Evolutionary conservation across 2,888 invertebrate genomes (phyloP).

Genomic region (Petrophora chlorosata): DNA sequence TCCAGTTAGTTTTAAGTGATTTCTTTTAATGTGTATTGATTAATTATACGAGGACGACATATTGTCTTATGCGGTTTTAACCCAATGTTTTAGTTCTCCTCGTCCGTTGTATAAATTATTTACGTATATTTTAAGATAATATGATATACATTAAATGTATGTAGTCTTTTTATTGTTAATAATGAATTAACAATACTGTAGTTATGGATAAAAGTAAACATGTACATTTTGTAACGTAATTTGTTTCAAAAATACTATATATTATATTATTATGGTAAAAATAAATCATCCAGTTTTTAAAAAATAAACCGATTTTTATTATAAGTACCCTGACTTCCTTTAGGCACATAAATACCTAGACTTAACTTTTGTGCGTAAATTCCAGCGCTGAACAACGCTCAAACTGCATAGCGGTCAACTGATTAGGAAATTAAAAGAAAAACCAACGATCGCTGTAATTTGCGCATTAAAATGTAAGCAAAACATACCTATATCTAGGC

Average conservation of each 20-base stretch:
- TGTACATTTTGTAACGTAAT: conserved; percentile 91
- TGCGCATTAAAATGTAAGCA: background rate
- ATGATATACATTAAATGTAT: conserved; percentile 82
- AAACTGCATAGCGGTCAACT: too few relatives aligned
- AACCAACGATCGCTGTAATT: too few relatives aligned
- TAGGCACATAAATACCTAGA: background rate
- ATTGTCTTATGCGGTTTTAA: conserved; percentile 42
- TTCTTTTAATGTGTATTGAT: conserved; percentile 41
- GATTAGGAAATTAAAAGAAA: too few relatives aligned
- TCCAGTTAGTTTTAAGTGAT: conserved; percentile 63
- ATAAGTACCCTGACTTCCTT: background rate
- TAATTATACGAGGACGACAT: conserved; percentile 41
- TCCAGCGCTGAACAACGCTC: too few relatives aligned
- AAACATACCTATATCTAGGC: background rate
- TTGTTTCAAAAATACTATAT: conserved; percentile 87
- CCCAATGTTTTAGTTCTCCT: conserved; percentile 56
- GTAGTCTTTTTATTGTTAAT: conserved; percentile 84
- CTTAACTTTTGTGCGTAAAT: too few relatives aligned
- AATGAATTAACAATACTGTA: conserved; percentile 78
- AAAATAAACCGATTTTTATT: conserved; percentile 78
- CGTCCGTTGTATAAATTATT: conserved; percentile 81
- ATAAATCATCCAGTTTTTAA: conserved; percentile 87
- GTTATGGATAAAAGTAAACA: conserved; percentile 82
- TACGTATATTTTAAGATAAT: conserved; percentile 70
- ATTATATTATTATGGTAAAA: conserved; percentile 88